Evolutionary conservation across 2,797 vertebrate genomes (phyloP).

Genomic region (Acanthurus lineatus): DNA sequence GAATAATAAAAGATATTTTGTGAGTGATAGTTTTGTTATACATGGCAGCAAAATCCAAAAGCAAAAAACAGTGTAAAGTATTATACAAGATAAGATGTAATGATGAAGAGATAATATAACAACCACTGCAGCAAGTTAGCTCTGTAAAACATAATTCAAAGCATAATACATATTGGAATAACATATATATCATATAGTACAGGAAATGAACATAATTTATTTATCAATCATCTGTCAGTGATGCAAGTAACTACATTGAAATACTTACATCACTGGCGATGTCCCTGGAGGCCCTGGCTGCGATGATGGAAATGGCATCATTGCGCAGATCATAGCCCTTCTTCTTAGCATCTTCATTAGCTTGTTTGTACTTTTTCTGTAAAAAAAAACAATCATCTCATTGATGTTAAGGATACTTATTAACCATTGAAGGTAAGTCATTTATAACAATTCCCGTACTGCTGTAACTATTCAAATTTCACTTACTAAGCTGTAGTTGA

Average conservation of each 20-base stretch:
- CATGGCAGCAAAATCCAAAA: too few relatives aligned
- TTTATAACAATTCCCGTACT: background rate
- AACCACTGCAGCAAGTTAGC: too few relatives aligned
- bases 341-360: constrained; percentile 91
- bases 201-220: too few relatives aligned
- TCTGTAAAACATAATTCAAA: too few relatives aligned
- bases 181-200: too few relatives aligned
- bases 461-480: background rate
- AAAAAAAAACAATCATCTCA: constrained; percentile 29
- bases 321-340: constrained; percentile 92
- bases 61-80: too few relatives aligned
- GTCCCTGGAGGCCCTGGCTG: constrained; percentile 90
- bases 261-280: constrained; percentile 87
- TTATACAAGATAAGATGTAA: too few relatives aligned
- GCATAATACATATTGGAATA: too few relatives aligned
- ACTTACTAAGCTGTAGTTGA: constrained; percentile 88
- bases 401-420: background rate
- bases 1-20: too few relatives aligned
- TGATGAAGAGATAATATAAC: too few relatives aligned
- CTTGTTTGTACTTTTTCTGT: constrained; percentile 89
- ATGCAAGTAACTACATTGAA: background rate
- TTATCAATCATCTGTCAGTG: too few relatives aligned
- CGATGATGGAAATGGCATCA: constrained; percentile 91
- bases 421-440: background rate
- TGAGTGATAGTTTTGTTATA: too few relatives aligned